These are phyloP conservation scores for Monoplex corrugatus DNA, from an alignment of 2,888 invertebrate species.

Conservation along the genomic window DNA sequence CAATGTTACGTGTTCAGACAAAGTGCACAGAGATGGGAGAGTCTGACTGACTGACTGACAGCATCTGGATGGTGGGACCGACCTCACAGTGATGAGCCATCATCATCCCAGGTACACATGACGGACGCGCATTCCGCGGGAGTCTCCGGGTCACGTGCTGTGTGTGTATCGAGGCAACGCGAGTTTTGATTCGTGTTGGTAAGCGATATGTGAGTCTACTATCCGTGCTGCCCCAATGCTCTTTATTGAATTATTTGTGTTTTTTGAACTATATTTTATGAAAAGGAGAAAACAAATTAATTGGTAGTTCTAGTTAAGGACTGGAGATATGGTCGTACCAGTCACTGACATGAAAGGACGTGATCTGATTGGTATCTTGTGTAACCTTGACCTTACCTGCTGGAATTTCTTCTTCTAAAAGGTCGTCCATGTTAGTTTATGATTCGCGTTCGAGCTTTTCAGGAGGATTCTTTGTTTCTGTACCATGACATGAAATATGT, in stretches of 20 bases:
- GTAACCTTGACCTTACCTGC: no score
- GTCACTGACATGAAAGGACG: no score
- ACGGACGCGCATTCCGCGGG: constrained; percentile 21
- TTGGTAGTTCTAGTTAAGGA: neutral
- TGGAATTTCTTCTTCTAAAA: no score
- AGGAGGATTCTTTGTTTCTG: no score
- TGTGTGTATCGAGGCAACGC: neutral
- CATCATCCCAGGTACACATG: neutral
- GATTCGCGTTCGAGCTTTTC: no score
- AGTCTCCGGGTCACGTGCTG: constrained; percentile 16
- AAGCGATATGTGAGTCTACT: neutral
- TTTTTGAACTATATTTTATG: neutral
- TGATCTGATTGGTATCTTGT: no score
- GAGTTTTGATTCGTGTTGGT: neutral
- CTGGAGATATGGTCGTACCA: no score
- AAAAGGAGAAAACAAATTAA: neutral
- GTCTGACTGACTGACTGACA: neutral
- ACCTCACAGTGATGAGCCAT: no score
- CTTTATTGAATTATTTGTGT: neutral
- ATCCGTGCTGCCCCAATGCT: neutral
- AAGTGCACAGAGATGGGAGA: neutral
- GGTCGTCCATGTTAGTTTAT: no score
- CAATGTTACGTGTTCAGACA: no score
- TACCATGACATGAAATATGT: no score
- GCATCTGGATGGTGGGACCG: neutral